These are phyloP conservation scores for Andinoacara biseriatus DNA, from an alignment of 2,113 vertebrate genomes.

Conservation along the genomic window DNA sequence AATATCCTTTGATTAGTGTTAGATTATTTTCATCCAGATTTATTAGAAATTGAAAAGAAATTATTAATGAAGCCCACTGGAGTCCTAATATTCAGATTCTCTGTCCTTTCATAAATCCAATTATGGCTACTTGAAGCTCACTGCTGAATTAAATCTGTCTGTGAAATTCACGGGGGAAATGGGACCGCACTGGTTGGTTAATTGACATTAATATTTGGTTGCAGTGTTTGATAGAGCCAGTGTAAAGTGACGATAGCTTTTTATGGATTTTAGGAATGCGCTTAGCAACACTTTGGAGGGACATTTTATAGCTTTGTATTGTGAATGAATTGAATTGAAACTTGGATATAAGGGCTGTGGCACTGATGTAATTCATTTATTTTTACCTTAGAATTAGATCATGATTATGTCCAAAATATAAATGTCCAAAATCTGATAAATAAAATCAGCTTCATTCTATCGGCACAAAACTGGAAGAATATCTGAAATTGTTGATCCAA, in stretches of 20 bases:
- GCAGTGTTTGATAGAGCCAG: slow-evolving; percentile 1
- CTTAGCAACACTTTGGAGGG: not conserved
- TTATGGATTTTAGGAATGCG: no score
- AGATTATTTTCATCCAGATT: accelerated
- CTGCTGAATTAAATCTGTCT: not conserved
- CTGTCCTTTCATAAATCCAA: slow-evolving; percentile 11
- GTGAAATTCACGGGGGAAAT: not conserved
- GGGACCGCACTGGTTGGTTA: not conserved
- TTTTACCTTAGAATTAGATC: no score
- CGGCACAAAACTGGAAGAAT: not conserved
- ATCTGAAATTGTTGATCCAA: not conserved
- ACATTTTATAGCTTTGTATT: not conserved
- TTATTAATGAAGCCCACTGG: not conserved
- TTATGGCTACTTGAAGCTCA: not conserved
- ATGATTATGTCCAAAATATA: no score
- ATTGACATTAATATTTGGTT: slow-evolving; percentile 20
- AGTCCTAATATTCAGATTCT: not conserved
- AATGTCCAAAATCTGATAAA: no score
- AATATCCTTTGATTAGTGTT: not conserved
- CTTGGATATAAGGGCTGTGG: not conserved
- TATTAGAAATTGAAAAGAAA: not conserved
- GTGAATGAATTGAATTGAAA: not conserved
- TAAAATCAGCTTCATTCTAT: not conserved
- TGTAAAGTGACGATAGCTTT: not conserved
- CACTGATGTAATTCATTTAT: not conserved